Conservation (phyloP, 2,797 vertebrate genomes). For the Heteromormyrus szaboi region DNA sequence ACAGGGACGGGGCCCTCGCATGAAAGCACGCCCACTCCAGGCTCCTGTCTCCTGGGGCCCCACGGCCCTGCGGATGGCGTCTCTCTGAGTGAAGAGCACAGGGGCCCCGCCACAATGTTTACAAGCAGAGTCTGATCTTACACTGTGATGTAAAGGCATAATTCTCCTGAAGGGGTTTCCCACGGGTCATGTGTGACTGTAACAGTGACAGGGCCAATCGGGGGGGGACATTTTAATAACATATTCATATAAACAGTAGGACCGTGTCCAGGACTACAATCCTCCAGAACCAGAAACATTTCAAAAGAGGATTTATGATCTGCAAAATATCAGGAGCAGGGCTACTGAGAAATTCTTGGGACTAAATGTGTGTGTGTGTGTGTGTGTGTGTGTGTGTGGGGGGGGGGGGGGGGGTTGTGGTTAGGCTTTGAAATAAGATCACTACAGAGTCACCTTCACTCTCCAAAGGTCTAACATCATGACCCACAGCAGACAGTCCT, state of each 20-base stretch:
- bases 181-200: neutral
- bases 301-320: constrained; percentile 39
- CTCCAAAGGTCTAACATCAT: neutral
- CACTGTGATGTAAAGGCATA: neutral
- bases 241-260: constrained; percentile 57
- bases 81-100: constrained; percentile 43
- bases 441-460: neutral
- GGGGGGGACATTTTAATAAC: constrained; percentile 10
- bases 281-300: constrained; percentile 44
- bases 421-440: neutral
- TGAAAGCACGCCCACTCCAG: constrained; percentile 63
- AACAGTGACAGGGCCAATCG: neutral
- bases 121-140: neutral
- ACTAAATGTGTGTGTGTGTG: neutral
- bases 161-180: neutral
- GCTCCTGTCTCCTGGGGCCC: constrained; percentile 54
- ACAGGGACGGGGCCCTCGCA: constrained; percentile 71
- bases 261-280: constrained; percentile 52
- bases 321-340: neutral
- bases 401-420: neutral
- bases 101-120: constrained; percentile 46
- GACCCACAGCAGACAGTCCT: neutral
- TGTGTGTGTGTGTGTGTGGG: no score
- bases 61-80: constrained; percentile 49
- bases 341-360: neutral